Evolutionary conservation across 1,140 invertebrate species (phyloP), one percentile per base, ranked within the genome.

Genomic region (Lerema accius): DNA sequence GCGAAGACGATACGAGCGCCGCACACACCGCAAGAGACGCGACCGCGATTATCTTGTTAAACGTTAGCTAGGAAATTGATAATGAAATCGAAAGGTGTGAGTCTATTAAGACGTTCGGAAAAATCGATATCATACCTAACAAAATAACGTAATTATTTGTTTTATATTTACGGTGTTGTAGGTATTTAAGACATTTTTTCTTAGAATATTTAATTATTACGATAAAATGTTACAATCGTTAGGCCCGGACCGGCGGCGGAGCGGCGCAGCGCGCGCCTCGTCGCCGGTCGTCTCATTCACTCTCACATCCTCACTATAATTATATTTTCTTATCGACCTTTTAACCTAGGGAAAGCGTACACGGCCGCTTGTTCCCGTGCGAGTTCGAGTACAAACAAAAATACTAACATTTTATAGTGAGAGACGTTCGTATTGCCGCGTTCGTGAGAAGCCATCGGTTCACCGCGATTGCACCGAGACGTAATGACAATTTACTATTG

Each of bases 141-240:
- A 90, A 88, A 89, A 81, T 89, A 89, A 90, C 88, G 88, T 90
- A 89, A 90, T 88, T 86, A 90, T 89, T 90, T 90, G 88, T 89
- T 90, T 89, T 90, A 90, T 89, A 90, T 90, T 90, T 90, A 90
- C 84, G 86, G 88, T 90, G 86, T 90, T 90, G 84, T 89, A 90
- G 86, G 85, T 88, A 88, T 86, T 89, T 89, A 89, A 90, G 86
- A 89, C 86, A 87, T 89, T 90, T 89, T 87, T 90, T 89, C 86
- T 89, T 89, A 89, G 85, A 88, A 87, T 90, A 89, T 89, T 89
- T 87, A 90, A 90, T 88, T 83, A 87, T 87, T 86, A 87, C 81
- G 84, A 87, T 82, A 82, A 87, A 85, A 89, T 88, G 83, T 90
- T 90, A 89, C 83, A 86, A 84, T 87, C 82, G 84, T 88, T 86